phyloP scores from a whole-genome alignment of 2,113 vertebrate species.

The Willisornis vidua region DNA sequence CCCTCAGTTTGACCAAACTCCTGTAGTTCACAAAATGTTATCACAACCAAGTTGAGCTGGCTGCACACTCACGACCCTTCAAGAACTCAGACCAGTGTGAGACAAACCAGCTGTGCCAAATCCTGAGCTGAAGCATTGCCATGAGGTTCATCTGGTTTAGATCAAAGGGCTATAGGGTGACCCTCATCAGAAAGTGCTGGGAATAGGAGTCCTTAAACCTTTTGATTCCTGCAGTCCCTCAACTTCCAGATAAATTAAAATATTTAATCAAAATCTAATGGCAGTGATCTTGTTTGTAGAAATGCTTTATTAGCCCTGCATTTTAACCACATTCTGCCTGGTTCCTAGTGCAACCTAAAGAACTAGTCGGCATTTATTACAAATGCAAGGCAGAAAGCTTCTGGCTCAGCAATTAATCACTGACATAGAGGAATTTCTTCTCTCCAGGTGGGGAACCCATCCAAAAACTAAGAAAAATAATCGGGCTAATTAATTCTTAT shows the following conservation, averaged over 20 bases:
- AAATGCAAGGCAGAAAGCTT: conserved; percentile 86
- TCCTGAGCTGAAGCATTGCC: neutral
- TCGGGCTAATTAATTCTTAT: conserved; percentile 99
- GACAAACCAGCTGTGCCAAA: conserved; percentile 53
- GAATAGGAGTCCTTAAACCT: conserved; percentile 27
- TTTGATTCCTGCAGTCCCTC: conserved; percentile 16
- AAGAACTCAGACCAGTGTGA: neutral
- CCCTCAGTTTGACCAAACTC: neutral
- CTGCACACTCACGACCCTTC: neutral
- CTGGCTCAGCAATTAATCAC: conserved; percentile 95
- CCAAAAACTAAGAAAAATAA: conserved; percentile 95
- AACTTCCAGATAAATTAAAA: conserved; percentile 73
- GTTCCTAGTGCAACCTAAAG: conserved; percentile 75
- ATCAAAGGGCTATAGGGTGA: neutral
- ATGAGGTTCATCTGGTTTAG: conserved; percentile 42
- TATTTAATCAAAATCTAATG: conserved; percentile 78
- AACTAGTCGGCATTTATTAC: conserved; percentile 79
- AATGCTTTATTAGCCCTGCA: conserved; percentile 72
- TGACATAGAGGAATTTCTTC: conserved; percentile 91
- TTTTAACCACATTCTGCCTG: conserved; percentile 69
- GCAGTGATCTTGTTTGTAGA: conserved; percentile 74
- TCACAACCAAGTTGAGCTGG: neutral
- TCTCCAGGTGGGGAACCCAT: conserved; percentile 96
- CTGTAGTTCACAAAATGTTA: conserved; percentile 26
- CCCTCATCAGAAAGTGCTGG: neutral